phyloP scores from a whole-genome alignment of 2,797 vertebrate species.

The Enteromius fasciolatus region DNA sequence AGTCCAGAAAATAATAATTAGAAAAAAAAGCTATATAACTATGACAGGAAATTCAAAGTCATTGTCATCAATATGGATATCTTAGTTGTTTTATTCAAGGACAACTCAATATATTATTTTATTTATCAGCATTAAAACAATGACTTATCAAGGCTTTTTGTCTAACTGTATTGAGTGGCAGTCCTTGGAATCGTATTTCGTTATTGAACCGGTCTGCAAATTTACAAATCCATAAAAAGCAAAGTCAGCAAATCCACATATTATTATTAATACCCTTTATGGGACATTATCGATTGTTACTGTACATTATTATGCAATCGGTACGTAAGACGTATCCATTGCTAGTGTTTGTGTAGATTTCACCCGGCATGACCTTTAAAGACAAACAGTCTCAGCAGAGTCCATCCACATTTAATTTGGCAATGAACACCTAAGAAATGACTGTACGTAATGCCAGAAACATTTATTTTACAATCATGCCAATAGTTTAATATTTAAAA shows the following conservation, averaged over 20 bases:
- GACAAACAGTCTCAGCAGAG: conserved; percentile 10
- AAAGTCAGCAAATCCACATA: conserved; percentile 39
- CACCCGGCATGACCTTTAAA: conserved; percentile 41
- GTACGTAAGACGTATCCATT: conserved; percentile 15
- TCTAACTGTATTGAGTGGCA: conserved; percentile 39
- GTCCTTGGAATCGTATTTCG: conserved; percentile 31
- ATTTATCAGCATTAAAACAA: conserved; percentile 10
- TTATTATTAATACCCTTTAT: conserved; percentile 47
- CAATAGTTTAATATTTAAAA: not conserved
- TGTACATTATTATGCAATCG: conserved; percentile 39
- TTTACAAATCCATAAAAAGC: conserved; percentile 41
- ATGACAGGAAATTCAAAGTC: not conserved
- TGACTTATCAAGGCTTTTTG: conserved; percentile 17
- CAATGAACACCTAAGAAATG: not conserved
- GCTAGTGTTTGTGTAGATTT: conserved; percentile 22
- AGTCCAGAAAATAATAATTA: not conserved
- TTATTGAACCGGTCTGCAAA: conserved; percentile 49
- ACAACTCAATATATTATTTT: not conserved
- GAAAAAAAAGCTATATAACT: not conserved
- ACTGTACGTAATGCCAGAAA: not conserved
- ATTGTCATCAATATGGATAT: not conserved
- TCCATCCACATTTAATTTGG: not conserved
- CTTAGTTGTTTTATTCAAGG: not conserved
- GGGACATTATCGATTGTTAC: conserved; percentile 37
- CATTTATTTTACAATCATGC: conserved; percentile 12